Percentiles rank a stretch among this genome's conserved stretches.
These are phyloP conservation scores for Diaperis boleti DNA, from an alignment of 2,888 invertebrate genomes.

Conservation along the genomic window DNA sequence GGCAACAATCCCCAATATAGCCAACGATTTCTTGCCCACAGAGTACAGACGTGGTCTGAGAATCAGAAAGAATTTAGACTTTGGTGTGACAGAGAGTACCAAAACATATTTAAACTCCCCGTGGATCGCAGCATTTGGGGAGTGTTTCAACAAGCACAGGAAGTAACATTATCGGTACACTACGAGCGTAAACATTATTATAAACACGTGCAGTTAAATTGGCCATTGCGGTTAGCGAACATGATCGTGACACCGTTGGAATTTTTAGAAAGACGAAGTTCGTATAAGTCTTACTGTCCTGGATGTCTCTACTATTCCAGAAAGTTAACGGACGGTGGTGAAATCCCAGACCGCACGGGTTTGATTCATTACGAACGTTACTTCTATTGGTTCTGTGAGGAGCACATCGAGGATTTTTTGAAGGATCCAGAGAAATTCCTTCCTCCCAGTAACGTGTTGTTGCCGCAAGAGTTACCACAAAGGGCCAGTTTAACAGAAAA, in stretches of 20 bases:
- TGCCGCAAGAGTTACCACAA: slow-evolving; percentile 69
- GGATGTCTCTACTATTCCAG: slow-evolving; percentile 67
- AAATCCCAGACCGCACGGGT: slow-evolving; percentile 69
- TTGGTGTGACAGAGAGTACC: slow-evolving; percentile 70
- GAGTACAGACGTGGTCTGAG: slow-evolving; percentile 66
- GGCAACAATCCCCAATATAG: slow-evolving; percentile 51
- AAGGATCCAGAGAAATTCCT: slow-evolving; percentile 66
- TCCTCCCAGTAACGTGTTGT: slow-evolving; percentile 57
- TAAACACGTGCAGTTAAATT: slow-evolving; percentile 65
- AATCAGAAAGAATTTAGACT: slow-evolving; percentile 62
- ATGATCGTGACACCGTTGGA: slow-evolving; percentile 72
- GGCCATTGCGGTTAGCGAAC: slow-evolving; percentile 67
- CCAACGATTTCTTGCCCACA: slow-evolving; percentile 63
- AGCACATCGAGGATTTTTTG: slow-evolving; percentile 69
- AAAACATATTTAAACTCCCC: slow-evolving; percentile 69
- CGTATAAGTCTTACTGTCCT: slow-evolving; percentile 71
- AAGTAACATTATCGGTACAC: slow-evolving; percentile 62
- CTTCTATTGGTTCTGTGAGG: slow-evolving; percentile 74
- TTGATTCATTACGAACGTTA: slow-evolving; percentile 69
- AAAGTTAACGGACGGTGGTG: slow-evolving; percentile 62
- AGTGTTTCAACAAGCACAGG: slow-evolving; percentile 66
- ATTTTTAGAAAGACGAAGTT: slow-evolving; percentile 68
- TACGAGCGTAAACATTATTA: slow-evolving; percentile 69
- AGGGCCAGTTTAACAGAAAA: slow-evolving; percentile 48
- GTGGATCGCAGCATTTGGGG: slow-evolving; percentile 71